Conservation (phyloP, 2,113 vertebrate species). For the Dipodomys spectabilis region DNA sequence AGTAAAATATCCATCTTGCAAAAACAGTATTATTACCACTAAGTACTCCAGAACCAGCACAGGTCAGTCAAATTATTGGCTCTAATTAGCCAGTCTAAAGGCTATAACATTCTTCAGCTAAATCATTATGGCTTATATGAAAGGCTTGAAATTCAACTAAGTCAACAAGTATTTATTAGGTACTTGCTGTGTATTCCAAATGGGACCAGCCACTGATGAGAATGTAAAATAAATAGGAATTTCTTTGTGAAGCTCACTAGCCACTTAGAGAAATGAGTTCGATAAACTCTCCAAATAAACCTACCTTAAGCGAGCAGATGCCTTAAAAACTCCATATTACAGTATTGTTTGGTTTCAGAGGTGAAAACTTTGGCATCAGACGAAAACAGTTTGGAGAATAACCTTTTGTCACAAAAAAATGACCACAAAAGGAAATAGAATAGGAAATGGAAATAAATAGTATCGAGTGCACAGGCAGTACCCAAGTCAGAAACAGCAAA, state of each 20-base stretch:
- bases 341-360: constrained; percentile 40
- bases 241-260: constrained; percentile 48
- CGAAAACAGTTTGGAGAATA: constrained; percentile 53
- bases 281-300: background rate
- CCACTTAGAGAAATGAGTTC: constrained; percentile 27
- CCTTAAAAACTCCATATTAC: background rate
- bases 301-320: background rate
- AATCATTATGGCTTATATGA: constrained; percentile 70
- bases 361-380: constrained; percentile 25
- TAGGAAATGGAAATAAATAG: constrained; percentile 62
- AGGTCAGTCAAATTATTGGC: constrained; percentile 79
- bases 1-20: constrained; percentile 82
- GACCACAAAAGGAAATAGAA: constrained; percentile 17
- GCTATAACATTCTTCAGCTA: constrained; percentile 66
- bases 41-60: constrained; percentile 77
- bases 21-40: constrained; percentile 78
- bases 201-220: constrained; percentile 26
- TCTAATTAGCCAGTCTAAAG: constrained; percentile 75
- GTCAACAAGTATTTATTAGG: constrained; percentile 78
- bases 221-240: constrained; percentile 53
- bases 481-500: constrained; percentile 14
- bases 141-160: constrained; percentile 74
- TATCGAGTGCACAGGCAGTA: background rate
- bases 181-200: constrained; percentile 70
- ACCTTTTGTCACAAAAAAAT: constrained; percentile 55